Conservation (phyloP, 1,140 invertebrate genomes). For the Drosophila azteca region DNA sequence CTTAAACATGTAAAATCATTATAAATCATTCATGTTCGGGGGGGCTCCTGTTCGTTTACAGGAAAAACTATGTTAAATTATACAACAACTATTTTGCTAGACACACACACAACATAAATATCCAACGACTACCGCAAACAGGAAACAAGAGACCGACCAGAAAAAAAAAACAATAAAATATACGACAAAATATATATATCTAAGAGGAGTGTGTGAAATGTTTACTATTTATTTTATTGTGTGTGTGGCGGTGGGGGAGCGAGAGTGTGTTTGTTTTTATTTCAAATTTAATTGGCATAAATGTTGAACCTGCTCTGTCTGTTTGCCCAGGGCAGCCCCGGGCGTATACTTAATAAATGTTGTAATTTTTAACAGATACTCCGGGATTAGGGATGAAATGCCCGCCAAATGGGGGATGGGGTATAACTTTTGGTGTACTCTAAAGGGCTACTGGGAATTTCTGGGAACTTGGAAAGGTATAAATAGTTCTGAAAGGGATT, state of each 20-base stretch:
- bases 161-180: background rate
- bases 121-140: slow-evolving; percentile 21
- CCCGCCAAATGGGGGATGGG: too few species aligned
- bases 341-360: slow-evolving; percentile 1
- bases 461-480: too few species aligned
- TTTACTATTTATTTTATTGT: slow-evolving; percentile 38
- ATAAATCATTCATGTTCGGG: slow-evolving; percentile 39
- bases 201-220: slow-evolving; percentile 3
- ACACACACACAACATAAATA: slow-evolving; percentile 40
- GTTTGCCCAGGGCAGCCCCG: background rate
- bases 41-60: slow-evolving; percentile 6
- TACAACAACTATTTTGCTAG: slow-evolving; percentile 35
- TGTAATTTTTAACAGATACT: slow-evolving; percentile 1
- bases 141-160: slow-evolving; percentile 7
- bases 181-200: slow-evolving; percentile 9
- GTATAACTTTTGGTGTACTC: too few species aligned
- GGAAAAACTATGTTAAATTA: slow-evolving; percentile 29
- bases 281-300: slow-evolving; percentile 30
- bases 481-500: too few species aligned
- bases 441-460: too few species aligned
- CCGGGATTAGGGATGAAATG: too few species aligned
- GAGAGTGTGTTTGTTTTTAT: background rate
- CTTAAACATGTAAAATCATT: slow-evolving; percentile 17
- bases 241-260: background rate
- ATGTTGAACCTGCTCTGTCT: slow-evolving; percentile 1